Evolutionary conservation across 2,888 invertebrate species (phyloP), one percentile per base, ranked within the genome.

Genomic region (Anoplius nigerrimus): DNA sequence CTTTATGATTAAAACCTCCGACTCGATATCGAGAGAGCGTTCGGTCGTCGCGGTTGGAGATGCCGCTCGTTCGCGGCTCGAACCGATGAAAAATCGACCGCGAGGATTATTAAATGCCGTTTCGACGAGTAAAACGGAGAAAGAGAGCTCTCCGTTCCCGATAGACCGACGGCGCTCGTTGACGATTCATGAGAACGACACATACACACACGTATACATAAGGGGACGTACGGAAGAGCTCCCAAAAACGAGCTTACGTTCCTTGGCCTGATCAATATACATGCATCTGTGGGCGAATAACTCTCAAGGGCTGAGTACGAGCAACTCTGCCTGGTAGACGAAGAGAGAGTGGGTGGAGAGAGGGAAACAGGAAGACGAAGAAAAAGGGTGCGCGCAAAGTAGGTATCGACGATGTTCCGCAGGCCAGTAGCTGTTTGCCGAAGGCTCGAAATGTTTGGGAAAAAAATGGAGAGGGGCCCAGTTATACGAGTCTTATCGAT

Each of bases 211-310:
- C n/a, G n/a, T n/a, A n/a, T n/a, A n/a, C n/a, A n/a, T n/a, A n/a
- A n/a, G n/a, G n/a, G n/a, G n/a, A n/a, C n/a, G n/a, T n/a, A n/a
- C n/a, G n/a, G n/a, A 1, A 13, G 11, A 11, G 34, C 34, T 34
- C 6, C 8, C 2, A 45, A 56, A 18, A 5, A 60, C 13, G n/a
- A 52, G 16, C 62, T 66, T 60, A 51, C 21, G 54, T 55, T 52
- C 61, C 51, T 21, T 21, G 59, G 68, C 51, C 62, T 75, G 66
- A 76, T 76, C 69, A 60, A 70, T 70, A 78, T 27, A 52, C 65
- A 52, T 62, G 57, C 67, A 22, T 16, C 24, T 34, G 48, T 15
- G 42, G 43, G 54, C 21, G 42, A 62, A 46, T 62, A 62, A 18
- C 43, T 55, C 56, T 64, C 42, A 22, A 64, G 54, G 34, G 58